phyloP scores from a whole-genome alignment of 2,797 vertebrate species.

The Sylvia borin region DNA sequence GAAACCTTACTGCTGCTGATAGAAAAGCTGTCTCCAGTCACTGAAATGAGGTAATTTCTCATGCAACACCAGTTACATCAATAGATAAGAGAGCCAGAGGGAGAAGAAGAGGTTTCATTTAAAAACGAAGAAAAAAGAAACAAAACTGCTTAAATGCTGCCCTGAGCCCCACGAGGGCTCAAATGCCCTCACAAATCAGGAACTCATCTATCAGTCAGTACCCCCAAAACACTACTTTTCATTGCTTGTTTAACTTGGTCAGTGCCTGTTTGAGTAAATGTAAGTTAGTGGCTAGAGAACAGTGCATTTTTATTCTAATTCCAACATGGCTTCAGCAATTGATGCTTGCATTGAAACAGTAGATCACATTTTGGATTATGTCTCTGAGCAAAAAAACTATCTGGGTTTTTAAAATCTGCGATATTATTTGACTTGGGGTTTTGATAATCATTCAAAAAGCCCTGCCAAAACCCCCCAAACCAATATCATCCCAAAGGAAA shows the following conservation, averaged over 20 bases:
- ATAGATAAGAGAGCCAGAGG: slow-evolving; percentile 27
- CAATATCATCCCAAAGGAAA: background rate
- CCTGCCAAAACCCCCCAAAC: background rate
- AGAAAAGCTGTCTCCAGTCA: background rate
- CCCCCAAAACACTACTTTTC: background rate
- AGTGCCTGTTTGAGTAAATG: background rate
- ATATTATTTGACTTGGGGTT: background rate
- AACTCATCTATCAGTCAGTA: slow-evolving; percentile 5
- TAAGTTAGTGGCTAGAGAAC: background rate
- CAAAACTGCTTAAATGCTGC: background rate
- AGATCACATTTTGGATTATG: background rate
- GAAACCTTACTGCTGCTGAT: slow-evolving; percentile 21
- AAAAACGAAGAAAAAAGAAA: slow-evolving; percentile 18
- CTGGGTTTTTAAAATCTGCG: background rate
- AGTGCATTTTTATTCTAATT: background rate
- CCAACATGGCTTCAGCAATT: background rate
- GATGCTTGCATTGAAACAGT: background rate
- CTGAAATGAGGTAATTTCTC: slow-evolving; percentile 36
- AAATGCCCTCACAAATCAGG: background rate
- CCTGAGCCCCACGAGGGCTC: background rate
- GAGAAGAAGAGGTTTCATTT: slow-evolving; percentile 26
- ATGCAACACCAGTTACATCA: slow-evolving; percentile 28
- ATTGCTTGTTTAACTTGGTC: slow-evolving; percentile 14
- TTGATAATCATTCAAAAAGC: background rate
- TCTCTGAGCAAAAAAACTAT: background rate